Base-by-base conservation (phyloP, 2,113 vertebrate genomes). In the Bambusicola thoracicus region DNA sequence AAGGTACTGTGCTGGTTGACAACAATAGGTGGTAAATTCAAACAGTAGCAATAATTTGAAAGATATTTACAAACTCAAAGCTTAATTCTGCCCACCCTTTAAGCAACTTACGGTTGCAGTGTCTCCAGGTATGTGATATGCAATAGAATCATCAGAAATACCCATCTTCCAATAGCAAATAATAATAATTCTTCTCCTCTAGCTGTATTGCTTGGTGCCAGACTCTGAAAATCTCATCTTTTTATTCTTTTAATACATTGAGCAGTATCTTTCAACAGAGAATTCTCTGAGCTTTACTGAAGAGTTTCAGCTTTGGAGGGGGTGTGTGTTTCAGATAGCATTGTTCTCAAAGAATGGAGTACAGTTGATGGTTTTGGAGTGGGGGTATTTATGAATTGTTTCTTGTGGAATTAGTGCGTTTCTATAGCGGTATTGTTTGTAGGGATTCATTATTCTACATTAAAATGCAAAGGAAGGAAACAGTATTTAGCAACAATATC, bases 1-100 rank as follows among this genome's bases (percentile, higher is more conserved):
- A 98, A 98, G 98, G 98, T 98, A 97, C 93, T 74, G 6, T 2
- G 38, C 20, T 48, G 27, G 63, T 82, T 65, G 84, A 68, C 25
- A 68, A 7, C 56, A 95, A 18, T 34, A 44, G 2, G 0, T 38
- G 55, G 5, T 3, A 72, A 73, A 80, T 41, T 59, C 13, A 43
- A 8, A 18, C 90, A 61, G 22, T 74, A 18, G 25, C 30, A 72
- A 5, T 62, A 46, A 34, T 20, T 29, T 66, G 55, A 55, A 81
- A 93, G 67, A 49, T 34, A 19, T 32, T n/a, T 40, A 34, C 36
- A 85, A 72, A 34, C 29, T 27, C 27, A 36, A 48, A 65, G 14
- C 32, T 91, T 56, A 61, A 32, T 74, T 76, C 56, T 89, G 48
- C 44, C 41, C 61, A 32, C 9, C 7, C 44, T 78, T 78, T 21